phyloP scores from a whole-genome alignment of 2,113 vertebrate species.

The Tautogolabrus adspersus region DNA sequence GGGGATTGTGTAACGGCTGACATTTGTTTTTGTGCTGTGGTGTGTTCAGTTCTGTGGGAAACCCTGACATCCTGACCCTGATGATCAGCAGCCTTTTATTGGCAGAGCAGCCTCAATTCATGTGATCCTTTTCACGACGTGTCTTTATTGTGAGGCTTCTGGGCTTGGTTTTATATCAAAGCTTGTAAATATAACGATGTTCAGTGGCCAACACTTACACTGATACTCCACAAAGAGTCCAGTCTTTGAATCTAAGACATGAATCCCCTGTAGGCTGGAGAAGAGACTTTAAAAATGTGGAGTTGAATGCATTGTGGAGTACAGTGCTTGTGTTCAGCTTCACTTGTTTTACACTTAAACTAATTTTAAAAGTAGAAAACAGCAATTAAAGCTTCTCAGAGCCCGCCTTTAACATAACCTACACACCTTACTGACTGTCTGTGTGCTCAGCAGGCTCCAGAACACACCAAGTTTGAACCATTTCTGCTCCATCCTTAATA shows the following conservation, averaged over 20 bases:
- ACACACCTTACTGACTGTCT: neutral
- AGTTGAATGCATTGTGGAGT: conserved; percentile 7
- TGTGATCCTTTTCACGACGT: conserved; percentile 16
- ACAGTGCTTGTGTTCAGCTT: conserved; percentile 1
- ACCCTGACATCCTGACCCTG: conserved; percentile 36
- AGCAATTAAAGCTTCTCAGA: too few species aligned
- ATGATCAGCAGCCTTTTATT: conserved; percentile 43
- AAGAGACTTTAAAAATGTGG: neutral
- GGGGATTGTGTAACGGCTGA: conserved; percentile 41
- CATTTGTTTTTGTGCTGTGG: conserved; percentile 56
- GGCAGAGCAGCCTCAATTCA: conserved; percentile 3
- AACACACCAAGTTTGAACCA: neutral
- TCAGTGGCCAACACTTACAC: neutral
- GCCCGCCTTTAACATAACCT: neutral
- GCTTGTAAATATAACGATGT: conserved; percentile 31
- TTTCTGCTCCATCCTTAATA: neutral
- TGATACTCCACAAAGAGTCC: neutral
- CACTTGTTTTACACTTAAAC: conserved; percentile 18
- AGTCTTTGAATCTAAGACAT: conserved; percentile 14
- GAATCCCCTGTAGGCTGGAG: conserved; percentile 18
- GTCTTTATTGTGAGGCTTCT: conserved; percentile 41
- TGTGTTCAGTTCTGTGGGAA: conserved; percentile 46
- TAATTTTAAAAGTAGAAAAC: neutral
- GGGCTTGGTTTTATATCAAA: conserved; percentile 39
- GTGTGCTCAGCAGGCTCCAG: neutral